Evolutionary conservation across 2,113 vertebrate genomes (phyloP).

Genomic region (Sinocyclocheilus anophthalmus): DNA sequence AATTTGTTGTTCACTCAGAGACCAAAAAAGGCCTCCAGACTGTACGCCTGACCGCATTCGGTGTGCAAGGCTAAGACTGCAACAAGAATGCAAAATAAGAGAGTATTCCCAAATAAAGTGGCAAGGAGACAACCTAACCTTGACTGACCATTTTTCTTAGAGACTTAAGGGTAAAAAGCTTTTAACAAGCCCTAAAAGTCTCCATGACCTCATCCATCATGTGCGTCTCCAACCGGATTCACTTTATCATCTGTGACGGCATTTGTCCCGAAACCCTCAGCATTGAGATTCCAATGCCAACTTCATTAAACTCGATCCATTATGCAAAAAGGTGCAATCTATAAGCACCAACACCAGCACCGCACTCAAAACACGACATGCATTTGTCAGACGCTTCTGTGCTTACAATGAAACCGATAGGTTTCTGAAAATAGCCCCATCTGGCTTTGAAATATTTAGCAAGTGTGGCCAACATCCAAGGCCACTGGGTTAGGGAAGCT

Average conservation of each 20-base stretch:
- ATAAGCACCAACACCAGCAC: conserved; percentile 58
- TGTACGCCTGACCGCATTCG: neutral
- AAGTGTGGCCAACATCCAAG: conserved; percentile 54
- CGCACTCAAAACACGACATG: conserved; percentile 48
- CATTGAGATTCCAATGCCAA: conserved; percentile 53
- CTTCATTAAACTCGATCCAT: conserved; percentile 66
- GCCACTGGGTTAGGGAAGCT: conserved; percentile 50
- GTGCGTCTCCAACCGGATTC: neutral
- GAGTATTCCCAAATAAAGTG: conserved; percentile 33
- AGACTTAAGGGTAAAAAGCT: conserved; percentile 14
- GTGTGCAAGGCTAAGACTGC: neutral
- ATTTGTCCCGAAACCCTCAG: conserved; percentile 34
- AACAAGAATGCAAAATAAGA: neutral
- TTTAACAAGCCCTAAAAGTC: conserved; percentile 6
- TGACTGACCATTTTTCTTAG: conserved; percentile 12
- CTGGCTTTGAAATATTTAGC: conserved; percentile 72
- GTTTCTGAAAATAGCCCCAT: conserved; percentile 68
- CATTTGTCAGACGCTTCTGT: conserved; percentile 60
- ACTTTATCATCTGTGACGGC: conserved; percentile 27
- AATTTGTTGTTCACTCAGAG: conserved; percentile 14
- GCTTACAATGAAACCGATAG: conserved; percentile 68
- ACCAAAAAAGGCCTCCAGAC: conserved; percentile 4
- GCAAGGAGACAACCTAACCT: neutral
- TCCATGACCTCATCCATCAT: conserved; percentile 25
- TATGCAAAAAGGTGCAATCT: conserved; percentile 64